These are phyloP conservation scores for Capricornis sumatraensis DNA, from an alignment of 2,113 vertebrate genomes.

Conservation along the genomic window DNA sequence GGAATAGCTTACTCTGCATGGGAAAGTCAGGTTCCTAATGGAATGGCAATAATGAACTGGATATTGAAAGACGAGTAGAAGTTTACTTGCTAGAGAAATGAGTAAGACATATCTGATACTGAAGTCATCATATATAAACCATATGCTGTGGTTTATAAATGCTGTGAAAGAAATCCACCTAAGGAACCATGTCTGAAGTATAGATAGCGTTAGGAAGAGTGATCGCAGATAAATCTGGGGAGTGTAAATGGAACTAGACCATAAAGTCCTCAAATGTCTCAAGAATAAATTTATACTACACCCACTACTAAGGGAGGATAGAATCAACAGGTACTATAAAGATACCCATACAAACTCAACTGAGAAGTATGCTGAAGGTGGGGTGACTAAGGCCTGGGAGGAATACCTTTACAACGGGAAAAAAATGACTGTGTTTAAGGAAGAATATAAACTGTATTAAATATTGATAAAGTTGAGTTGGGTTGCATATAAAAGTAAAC, in stretches of 20 bases:
- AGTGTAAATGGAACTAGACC: neutral
- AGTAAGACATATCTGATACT: neutral
- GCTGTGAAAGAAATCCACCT: neutral
- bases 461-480: neutral
- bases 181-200: rapidly evolving
- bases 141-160: too few relatives aligned
- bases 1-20: neutral
- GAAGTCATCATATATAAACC: neutral
- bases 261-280: neutral
- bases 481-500: neutral
- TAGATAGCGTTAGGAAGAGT: neutral
- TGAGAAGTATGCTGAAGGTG: neutral
- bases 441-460: neutral
- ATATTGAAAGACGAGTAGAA: neutral
- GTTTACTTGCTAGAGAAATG: neutral
- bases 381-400: neutral
- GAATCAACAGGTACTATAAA: neutral
- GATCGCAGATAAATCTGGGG: rapidly evolving
- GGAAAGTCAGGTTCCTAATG: neutral
- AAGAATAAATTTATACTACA: neutral
- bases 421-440: neutral
- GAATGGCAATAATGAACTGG: neutral
- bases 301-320: rapidly evolving
- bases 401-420: neutral
- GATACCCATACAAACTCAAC: neutral